Base-by-base conservation (phyloP, 2,797 vertebrate genomes). In the Carapus acus region DNA sequence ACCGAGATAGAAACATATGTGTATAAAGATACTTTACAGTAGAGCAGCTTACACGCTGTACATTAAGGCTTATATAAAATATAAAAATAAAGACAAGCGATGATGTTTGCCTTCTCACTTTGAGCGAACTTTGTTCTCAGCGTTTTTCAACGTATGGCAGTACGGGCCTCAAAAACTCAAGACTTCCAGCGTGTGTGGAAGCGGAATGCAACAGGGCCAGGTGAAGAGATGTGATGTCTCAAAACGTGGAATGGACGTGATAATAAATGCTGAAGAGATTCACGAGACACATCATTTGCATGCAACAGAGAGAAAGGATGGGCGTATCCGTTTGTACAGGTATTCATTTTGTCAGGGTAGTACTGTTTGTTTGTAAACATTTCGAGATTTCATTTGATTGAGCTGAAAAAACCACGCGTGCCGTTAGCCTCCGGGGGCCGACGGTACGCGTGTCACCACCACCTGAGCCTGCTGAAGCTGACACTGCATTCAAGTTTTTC, bases 1-100 rank as follows among this genome's bases (percentile, higher is more conserved):
- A 78, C 57, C 55, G 66, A 75, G 75, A 82, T 81, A 79, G 71
- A 78, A 82, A 84, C 72, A 79, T 80, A 85, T 81, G 84, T 86
- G 86, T 88, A 87, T 85, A 90, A 88, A 90, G 86, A 85, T 88
- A 86, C 65, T 88, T 87, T 89, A 90, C 87, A 90, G 76, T 85
- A 86, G 82, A 87, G 83, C 87, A 88, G 88, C 87, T 84, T 81
- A 87, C 77, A 87, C 72, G 85, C 88, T 90, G 88, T 90, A 90
- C 88, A 89, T 90, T 90, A 90, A 90, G 89, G 89, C 88, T 86
- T 89, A 87, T 90, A 89, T 84, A 89, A 90, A 90, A 89, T 90
- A 89, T 85, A 89, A 89, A 90, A 90, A 90, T 89, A 90, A 90
- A 88, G 86, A 88, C 84, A 81, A 90, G 87, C 86, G 74, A 87